Conservation (phyloP, 2,113 vertebrate species). For the Seriola quinqueradiata region DNA sequence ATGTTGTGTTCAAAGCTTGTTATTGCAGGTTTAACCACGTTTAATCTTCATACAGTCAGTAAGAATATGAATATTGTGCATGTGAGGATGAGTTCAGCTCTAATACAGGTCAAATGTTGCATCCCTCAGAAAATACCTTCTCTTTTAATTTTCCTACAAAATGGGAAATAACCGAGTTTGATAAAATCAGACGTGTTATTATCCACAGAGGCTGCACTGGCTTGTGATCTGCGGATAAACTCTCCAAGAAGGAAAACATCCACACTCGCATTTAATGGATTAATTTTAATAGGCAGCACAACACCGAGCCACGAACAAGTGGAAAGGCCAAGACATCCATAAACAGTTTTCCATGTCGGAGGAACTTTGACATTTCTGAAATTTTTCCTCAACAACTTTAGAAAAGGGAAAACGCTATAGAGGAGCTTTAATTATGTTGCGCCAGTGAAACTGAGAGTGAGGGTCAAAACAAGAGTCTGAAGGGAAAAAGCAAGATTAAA, state of each 20-base stretch:
- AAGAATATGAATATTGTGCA: background rate
- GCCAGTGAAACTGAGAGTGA: background rate
- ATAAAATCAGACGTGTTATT: background rate
- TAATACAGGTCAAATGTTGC: background rate
- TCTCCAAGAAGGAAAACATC: background rate
- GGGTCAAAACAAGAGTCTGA: background rate
- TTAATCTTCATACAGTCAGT: background rate
- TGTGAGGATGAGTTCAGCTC: background rate
- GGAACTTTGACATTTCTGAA: background rate
- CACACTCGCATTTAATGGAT: background rate
- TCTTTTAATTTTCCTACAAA: background rate
- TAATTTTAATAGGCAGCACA: background rate
- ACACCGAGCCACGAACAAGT: background rate
- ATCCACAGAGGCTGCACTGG: background rate
- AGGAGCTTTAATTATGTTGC: background rate
- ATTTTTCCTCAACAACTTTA: background rate
- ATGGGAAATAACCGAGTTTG: background rate
- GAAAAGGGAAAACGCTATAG: no score
- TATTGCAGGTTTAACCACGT: no score
- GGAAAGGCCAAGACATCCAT: background rate
- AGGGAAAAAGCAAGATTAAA: background rate
- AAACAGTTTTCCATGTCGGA: background rate
- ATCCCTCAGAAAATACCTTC: background rate
- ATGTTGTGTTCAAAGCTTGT: no score
- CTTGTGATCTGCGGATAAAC: background rate